phyloP scores from a whole-genome alignment of 2,113 vertebrate species.

The Thalassoma bifasciatum region DNA sequence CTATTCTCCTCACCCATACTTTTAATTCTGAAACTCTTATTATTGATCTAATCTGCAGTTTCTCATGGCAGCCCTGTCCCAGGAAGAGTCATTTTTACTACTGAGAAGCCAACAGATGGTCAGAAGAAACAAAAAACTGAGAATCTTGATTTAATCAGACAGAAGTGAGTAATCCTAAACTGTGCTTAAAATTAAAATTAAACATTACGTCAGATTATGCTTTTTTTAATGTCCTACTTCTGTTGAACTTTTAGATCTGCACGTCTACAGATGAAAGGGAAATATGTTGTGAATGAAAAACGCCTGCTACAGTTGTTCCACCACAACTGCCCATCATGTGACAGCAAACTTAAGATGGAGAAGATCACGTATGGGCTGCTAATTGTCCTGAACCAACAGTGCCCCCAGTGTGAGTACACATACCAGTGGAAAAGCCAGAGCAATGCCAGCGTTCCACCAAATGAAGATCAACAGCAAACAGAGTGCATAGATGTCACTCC shows the following conservation, averaged over 20 bases:
- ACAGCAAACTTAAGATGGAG: constrained; percentile 29
- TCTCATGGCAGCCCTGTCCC: constrained; percentile 1
- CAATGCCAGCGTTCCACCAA: background rate
- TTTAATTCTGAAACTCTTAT: too few relatives aligned
- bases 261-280: constrained; percentile 24
- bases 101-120: background rate
- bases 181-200: too few relatives aligned
- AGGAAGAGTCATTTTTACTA: background rate
- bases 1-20: too few relatives aligned
- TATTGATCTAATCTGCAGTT: too few relatives aligned
- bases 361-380: constrained; percentile 38
- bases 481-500: constrained; percentile 4
- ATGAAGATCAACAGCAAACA: constrained; percentile 2
- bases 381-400: constrained; percentile 32
- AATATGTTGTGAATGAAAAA: constrained; percentile 48
- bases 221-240: background rate
- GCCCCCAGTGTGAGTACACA: constrained; percentile 46
- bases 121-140: background rate
- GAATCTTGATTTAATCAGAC: constrained; percentile 12
- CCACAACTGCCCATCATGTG: constrained; percentile 38
- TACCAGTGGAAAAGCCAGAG: constrained; percentile 50
- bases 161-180: constrained; percentile 36
- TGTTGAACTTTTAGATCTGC: constrained; percentile 32
- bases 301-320: constrained; percentile 44
- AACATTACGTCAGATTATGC: too few relatives aligned